A percentile compares a stretch with the other conserved stretches of the same genome.
Conservation (phyloP, 2,888 invertebrate genomes). For the Drosophila siamana region DNA sequence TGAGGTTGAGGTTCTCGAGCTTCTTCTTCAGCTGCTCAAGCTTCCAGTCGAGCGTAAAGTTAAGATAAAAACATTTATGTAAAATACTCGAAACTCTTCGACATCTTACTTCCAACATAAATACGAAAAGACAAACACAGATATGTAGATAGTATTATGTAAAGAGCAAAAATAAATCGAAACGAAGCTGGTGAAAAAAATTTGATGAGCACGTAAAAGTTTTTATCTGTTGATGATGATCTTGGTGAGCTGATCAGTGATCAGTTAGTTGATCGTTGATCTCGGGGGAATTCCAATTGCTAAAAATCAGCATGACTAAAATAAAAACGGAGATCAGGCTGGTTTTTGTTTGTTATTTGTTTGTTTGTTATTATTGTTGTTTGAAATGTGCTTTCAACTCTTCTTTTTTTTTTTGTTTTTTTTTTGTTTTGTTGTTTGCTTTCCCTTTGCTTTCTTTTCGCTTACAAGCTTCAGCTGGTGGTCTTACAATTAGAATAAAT, state of each 20-base stretch:
- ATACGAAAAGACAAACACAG: background rate
- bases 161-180: constrained; percentile 33
- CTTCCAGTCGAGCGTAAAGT: constrained; percentile 48
- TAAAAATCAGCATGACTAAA: constrained; percentile 75
- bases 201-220: constrained; percentile 58
- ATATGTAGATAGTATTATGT: constrained; percentile 30
- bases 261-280: constrained; percentile 16
- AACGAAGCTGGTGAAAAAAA: constrained; percentile 59
- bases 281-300: constrained; percentile 72
- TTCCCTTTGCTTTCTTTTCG: constrained; percentile 66
- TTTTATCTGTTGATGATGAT: constrained; percentile 55
- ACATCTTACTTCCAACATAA: background rate
- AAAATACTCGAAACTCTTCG: constrained; percentile 33
- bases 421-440: constrained; percentile 49
- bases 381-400: constrained; percentile 49
- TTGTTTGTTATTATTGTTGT: constrained; percentile 43
- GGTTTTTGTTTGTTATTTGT: constrained; percentile 36
- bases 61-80: constrained; percentile 64
- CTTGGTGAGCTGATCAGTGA: constrained; percentile 28
- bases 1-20: constrained; percentile 35
- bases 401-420: constrained; percentile 42
- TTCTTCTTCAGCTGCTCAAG: constrained; percentile 19
- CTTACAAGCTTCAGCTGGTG: constrained; percentile 24
- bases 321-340: constrained; percentile 36
- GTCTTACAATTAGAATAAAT: constrained; percentile 75